Evolutionary conservation across 2,888 invertebrate species (phyloP).

Genomic region (Sphaerophoria taeniata): DNA sequence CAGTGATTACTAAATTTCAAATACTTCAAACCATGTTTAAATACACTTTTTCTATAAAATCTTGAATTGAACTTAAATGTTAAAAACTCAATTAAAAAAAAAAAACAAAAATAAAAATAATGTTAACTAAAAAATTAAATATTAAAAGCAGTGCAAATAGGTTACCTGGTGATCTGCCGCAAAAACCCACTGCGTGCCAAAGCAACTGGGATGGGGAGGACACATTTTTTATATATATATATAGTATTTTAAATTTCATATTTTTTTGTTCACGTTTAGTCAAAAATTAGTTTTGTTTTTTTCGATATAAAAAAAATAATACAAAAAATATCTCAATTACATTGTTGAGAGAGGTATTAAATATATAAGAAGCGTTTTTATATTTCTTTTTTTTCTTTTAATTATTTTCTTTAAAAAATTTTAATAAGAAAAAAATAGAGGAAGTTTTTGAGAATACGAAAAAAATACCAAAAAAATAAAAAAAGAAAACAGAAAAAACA

Average conservation of each 20-base stretch:
- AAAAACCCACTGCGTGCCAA: conserved; percentile 88
- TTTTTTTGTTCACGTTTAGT: conserved; percentile 67
- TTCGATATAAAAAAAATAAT: conserved; percentile 46
- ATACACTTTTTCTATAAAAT: neutral
- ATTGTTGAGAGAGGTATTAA: conserved; percentile 55
- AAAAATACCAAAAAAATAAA: conserved; percentile 5
- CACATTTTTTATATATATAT: conserved; percentile 75
- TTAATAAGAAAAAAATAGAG: conserved; percentile 54
- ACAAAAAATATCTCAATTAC: conserved; percentile 55
- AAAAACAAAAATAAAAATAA: conserved; percentile 66
- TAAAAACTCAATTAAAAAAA: conserved; percentile 29
- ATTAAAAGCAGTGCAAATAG: conserved; percentile 85
- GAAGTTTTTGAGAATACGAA: conserved; percentile 24
- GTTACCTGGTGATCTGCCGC: conserved; percentile 85
- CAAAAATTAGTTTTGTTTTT: conserved; percentile 50
- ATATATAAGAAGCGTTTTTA: conserved; percentile 66
- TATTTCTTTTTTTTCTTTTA: conserved; percentile 38
- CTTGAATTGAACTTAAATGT: conserved; percentile 17
- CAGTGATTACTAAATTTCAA: too few species aligned
- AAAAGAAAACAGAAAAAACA: conserved; percentile 13
- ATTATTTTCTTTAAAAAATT: conserved; percentile 36
- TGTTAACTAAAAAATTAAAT: conserved; percentile 55
- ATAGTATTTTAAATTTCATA: conserved; percentile 30
- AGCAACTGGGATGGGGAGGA: conserved; percentile 82
- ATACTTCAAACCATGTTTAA: neutral